Evolutionary conservation across 1,140 invertebrate species (phyloP), one percentile per base, ranked within the genome.

Genomic region (Tetragnatha versicolor): DNA sequence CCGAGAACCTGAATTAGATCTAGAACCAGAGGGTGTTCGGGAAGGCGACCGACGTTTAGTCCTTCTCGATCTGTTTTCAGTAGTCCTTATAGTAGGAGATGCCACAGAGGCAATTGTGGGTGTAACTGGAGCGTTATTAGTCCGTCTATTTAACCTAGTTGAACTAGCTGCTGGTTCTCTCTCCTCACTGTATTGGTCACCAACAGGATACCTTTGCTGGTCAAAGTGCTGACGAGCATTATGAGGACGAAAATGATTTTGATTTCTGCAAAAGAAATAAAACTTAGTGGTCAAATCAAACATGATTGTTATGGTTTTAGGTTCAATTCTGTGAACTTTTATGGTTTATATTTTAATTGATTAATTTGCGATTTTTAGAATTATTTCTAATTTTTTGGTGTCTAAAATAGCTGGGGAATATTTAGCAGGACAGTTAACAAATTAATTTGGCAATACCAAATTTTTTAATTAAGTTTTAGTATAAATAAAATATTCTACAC

Each of bases 11-110:
- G 80, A 81, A 47, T 75, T 81, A 77, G 88, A 87, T 80, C 88
- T 85, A 84, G 84, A 89, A 80, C 82, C 88, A 86, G 85, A 90
- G 35, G 87, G 84, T 7, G 83, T 81, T 65, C 84, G 83, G 51
- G 84, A 85, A 35, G 82, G 83, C 20, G 84, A 85, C 37, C 84
- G 79, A 9, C 84, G 84, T 53, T 81, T 61, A 37, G 61, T 49
- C 29, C 82, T 80, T 53, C 83, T 84, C 14, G 75, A 80, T 66
- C 84, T 83, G 25, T 79, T 81, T 25, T 79, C 81, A 53, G 81
- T 78, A 33, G 79, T 72, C 45, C 63, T 39, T 60, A 75, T 70
- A 72, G 79, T 66, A 9, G 82, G 63, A 12, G 82, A 79, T 17
- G 78, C 58, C 29, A 81, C 78, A 65, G 82, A 82, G 25, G 82